These are phyloP conservation scores for silkworm (Bombyx mori) DNA, from an alignment of 1,140 invertebrate genomes.

Conservation along the genomic window ASM3026992v2 NC_085107.1:16357001-16357500, in stretches of 20 bases:
- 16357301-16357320: no score
- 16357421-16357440: no score
- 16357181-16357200: conserved; percentile 97
- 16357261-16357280: no score
- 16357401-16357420: neutral
- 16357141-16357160: conserved; percentile 95
- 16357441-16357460: conserved; percentile 11
- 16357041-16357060: conserved; percentile 17
- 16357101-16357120: no score
- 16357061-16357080: neutral
- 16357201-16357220: conserved; percentile 97
- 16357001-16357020: conserved; percentile 80
- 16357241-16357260: conserved; percentile 26
- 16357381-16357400: no score
- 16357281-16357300: no score
- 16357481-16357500: conserved; percentile 8
- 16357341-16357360: no score
- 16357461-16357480: conserved; percentile 80
- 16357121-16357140: conserved; percentile 85
- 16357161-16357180: conserved; percentile 91
- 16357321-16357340: no score
- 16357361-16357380: no score
- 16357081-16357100: neutral
- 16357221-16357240: conserved; percentile 80
- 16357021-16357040: conserved; percentile 83